Evolutionary conservation across 1,140 invertebrate genomes (phyloP).

Genomic region (Meloidogyne hapla): DNA sequence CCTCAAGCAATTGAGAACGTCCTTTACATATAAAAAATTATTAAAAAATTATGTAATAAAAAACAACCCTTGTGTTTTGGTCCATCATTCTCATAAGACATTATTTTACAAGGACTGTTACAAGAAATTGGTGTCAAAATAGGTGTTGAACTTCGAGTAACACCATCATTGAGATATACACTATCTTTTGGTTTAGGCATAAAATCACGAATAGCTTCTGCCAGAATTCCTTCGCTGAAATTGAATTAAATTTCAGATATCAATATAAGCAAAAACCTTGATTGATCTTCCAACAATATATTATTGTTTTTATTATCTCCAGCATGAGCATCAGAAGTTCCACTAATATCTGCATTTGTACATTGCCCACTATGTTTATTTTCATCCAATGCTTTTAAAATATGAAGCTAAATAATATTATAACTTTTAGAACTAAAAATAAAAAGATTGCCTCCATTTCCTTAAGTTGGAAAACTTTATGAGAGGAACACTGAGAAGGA

Average conservation of each 20-base stretch:
- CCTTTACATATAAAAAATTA: constrained; percentile 23
- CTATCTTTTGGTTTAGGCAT: constrained; percentile 20
- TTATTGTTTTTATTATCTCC: neutral
- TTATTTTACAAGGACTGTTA: constrained; percentile 20
- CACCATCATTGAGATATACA: neutral
- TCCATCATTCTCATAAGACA: neutral
- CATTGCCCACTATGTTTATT: neutral
- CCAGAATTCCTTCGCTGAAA: neutral
- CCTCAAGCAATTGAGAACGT: constrained; percentile 18
- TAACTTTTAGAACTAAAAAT: neutral
- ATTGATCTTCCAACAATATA: neutral
- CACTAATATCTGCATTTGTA: neutral
- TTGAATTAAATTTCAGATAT: neutral
- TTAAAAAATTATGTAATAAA: neutral
- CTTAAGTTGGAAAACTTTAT: constrained; percentile 20
- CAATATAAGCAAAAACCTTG: neutral
- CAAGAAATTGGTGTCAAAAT: constrained; percentile 23
- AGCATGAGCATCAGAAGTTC: neutral
- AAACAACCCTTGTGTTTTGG: neutral
- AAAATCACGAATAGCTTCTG: constrained; percentile 16
- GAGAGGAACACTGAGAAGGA: constrained; percentile 31
- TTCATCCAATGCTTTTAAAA: constrained; percentile 21
- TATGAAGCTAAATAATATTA: constrained; percentile 10
- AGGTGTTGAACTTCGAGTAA: constrained; percentile 9
- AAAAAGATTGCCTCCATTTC: constrained; percentile 20